A percentile compares a stretch with the other conserved stretches of the same genome.
These are phyloP conservation scores for Peromyscus melanophrys DNA, from an alignment of 2,797 vertebrate genomes.

Conservation along the genomic window DNA sequence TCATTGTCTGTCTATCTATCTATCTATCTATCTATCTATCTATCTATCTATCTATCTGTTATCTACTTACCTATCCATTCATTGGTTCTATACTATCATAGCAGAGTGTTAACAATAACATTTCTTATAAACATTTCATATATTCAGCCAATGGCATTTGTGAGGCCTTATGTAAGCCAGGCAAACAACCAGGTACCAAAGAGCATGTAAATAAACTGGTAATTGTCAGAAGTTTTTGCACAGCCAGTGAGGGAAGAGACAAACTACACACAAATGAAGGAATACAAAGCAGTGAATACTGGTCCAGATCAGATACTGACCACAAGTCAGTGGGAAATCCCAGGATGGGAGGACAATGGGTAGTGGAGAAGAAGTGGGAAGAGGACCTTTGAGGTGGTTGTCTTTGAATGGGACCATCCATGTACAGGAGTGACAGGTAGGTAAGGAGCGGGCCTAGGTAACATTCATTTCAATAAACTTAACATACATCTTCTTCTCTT, in stretches of 20 bases:
- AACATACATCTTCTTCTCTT: constrained; percentile 45
- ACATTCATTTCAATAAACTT: not conserved
- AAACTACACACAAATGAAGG: not conserved
- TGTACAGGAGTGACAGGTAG: not conserved
- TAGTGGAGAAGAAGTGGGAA: not conserved
- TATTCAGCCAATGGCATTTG: not conserved
- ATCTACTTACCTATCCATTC: not conserved
- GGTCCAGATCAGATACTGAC: not conserved
- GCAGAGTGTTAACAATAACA: not conserved
- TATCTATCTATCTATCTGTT: not conserved
- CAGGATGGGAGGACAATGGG: not conserved
- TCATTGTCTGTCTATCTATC: not conserved
- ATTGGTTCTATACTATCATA: not conserved
- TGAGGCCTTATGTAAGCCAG: constrained; percentile 2
- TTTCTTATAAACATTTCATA: not conserved
- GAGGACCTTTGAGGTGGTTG: not conserved
- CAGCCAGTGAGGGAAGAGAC: not conserved
- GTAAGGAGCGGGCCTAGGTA: not conserved
- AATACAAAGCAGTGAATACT: not conserved
- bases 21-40: not conserved
- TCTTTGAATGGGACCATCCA: not conserved
- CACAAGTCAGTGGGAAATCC: not conserved
- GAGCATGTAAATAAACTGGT: not conserved
- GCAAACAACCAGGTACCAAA: not conserved
- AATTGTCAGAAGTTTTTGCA: not conserved